Base-by-base conservation (phyloP, 2,113 vertebrate genomes). In the Cettia cetti region DNA sequence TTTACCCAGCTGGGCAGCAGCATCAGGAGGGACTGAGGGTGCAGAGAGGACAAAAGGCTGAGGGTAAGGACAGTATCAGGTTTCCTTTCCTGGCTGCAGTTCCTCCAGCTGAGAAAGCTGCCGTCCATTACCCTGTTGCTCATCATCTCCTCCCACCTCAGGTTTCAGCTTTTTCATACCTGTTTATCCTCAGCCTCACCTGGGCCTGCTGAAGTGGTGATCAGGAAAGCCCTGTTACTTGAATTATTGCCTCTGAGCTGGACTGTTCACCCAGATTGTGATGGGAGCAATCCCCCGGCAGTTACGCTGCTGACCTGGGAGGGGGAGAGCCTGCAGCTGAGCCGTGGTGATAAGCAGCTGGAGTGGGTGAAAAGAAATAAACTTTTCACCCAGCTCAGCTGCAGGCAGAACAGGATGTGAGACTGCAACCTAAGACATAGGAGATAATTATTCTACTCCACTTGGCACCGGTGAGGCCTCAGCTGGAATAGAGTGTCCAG, bases 361-460 rank as follows among this genome's bases (percentile, higher is more conserved):
- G 96, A 97, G 92, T 63, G 94, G 86, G 95, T 80, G 94, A 96
- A 95, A 96, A 97, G 96, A 95, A 95, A 96, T 96, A 95, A 96
- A 96, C 95, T 94, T 90, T 97, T 97, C 96, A 96, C 90, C 94
- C 95, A 95, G 96, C 94, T 97, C 96, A 97, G 96, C 95, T 97
- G 96, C 95, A 93, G 94, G 91, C 89, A 94, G 94, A 89, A 97
- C 96, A 97, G 96, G 96, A 97, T 95, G 96, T 97, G 95, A 63
- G 76, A 81, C 92, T 66, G 94, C 92, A 91, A 95, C 94, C 92
- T 95, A 95, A 94, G 86, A 97, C 95, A 96, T 84, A 97, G 95
- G 96, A 96, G 96, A 94, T 92, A 97, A 97, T 97, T 97, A 96
- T 96, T 97, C 96, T 95, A 68, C 77, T 94, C 86, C 45, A 30